Conservation (phyloP, 2,113 vertebrate species). For the Oreotrochilus melanogaster region DNA sequence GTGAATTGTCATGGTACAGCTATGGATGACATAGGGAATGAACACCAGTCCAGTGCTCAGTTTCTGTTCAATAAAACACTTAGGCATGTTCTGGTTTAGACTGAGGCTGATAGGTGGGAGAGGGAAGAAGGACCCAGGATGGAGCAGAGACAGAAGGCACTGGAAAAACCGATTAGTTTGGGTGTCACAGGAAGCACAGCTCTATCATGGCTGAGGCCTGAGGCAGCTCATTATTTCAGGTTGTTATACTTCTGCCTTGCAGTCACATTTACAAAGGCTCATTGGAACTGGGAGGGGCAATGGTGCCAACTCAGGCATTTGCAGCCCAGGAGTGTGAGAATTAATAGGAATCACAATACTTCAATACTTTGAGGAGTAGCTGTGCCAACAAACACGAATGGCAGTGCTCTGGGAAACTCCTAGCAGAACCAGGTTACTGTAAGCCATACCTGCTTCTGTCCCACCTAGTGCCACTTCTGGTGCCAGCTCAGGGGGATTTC, state of each 20-base stretch:
- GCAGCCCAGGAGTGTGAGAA: not conserved
- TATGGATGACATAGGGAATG: no score
- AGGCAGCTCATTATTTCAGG: not conserved
- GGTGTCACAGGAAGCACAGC: not conserved
- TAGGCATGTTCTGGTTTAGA: not conserved
- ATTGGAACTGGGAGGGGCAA: not conserved
- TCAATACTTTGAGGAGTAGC: not conserved
- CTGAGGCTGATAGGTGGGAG: not conserved
- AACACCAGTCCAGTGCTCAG: fast-evolving
- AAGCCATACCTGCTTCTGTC: not conserved
- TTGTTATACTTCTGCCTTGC: not conserved
- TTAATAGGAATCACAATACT: not conserved
- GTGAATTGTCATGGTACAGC: not conserved
- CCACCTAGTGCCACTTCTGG: not conserved
- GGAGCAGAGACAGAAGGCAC: not conserved
- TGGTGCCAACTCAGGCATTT: not conserved
- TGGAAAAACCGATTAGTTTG: not conserved
- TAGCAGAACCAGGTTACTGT: not conserved
- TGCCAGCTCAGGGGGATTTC: not conserved
- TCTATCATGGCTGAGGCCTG: not conserved
- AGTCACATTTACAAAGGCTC: not conserved
- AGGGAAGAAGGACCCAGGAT: not conserved
- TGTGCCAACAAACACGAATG: fast-evolving
- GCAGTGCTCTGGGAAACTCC: not conserved
- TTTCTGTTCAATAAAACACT: not conserved